A percentile compares a stretch with the other conserved stretches of the same genome.
Evolutionary conservation across 2,888 invertebrate species (phyloP).

Genomic region (Caenorhabditis panamensis): DNA sequence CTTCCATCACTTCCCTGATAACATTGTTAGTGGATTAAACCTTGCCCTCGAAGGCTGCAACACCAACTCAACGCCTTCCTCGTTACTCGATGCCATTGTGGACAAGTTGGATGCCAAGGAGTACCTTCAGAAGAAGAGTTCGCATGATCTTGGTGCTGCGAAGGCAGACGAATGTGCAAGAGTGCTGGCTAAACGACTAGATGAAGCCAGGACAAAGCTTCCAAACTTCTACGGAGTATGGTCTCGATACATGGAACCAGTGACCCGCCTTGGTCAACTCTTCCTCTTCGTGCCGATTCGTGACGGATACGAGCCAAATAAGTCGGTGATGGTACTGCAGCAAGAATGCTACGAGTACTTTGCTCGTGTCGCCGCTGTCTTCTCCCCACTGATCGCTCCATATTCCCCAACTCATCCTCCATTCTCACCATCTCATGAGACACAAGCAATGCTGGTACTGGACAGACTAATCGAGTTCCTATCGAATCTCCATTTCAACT

Average conservation of each 20-base stretch:
- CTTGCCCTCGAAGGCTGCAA: slow-evolving; percentile 75
- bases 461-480: slow-evolving; percentile 73
- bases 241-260: slow-evolving; percentile 59
- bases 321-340: slow-evolving; percentile 52
- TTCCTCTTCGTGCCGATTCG: slow-evolving; percentile 66
- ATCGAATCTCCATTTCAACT: slow-evolving; percentile 73
- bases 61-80: slow-evolving; percentile 69
- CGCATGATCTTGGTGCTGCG: slow-evolving; percentile 45
- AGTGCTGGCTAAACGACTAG: slow-evolving; percentile 47
- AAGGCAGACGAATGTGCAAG: slow-evolving; percentile 60
- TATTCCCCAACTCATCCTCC: slow-evolving; percentile 73
- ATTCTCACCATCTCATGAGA: slow-evolving; percentile 72
- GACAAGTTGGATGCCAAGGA: slow-evolving; percentile 63
- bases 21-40: slow-evolving; percentile 73
- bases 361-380: slow-evolving; percentile 65
- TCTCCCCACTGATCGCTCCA: slow-evolving; percentile 75
- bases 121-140: slow-evolving; percentile 31
- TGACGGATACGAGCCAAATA: slow-evolving; percentile 59
- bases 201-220: slow-evolving; percentile 62
- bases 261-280: slow-evolving; percentile 64
- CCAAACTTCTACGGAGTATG: slow-evolving; percentile 61
- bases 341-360: slow-evolving; percentile 72
- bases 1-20: slow-evolving; percentile 78
- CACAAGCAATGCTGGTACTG: slow-evolving; percentile 66
- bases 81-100: slow-evolving; percentile 68